Percentiles rank a stretch among this genome's conserved stretches.
These are phyloP conservation scores for Hirudinaria manillensis DNA, from an alignment of 2,888 invertebrate species.

Conservation along the genomic window DNA sequence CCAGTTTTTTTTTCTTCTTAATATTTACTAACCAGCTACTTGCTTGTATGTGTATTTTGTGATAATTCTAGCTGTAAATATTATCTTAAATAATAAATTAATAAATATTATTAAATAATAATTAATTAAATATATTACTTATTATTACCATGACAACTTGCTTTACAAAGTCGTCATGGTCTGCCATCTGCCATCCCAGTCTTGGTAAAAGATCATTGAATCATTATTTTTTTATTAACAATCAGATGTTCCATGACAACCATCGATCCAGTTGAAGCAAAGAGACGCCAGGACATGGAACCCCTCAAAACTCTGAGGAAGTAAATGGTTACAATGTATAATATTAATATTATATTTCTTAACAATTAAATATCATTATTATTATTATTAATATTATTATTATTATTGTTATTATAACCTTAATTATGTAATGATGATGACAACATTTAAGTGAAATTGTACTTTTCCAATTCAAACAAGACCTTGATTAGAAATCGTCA, in stretches of 20 bases:
- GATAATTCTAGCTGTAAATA: neutral
- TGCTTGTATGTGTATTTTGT: neutral
- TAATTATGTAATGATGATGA: no score
- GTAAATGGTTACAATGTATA: conserved; percentile 56
- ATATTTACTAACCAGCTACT: neutral
- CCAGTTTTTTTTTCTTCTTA: neutral
- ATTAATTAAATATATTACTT: neutral
- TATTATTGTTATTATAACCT: no score
- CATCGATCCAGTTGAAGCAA: conserved; percentile 65
- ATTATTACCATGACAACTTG: no score
- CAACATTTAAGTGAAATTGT: no score
- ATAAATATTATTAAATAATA: neutral
- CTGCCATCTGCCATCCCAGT: no score
- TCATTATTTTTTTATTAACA: no score
- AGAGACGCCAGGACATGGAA: conserved; percentile 61
- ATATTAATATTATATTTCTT: no score
- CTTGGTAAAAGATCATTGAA: no score
- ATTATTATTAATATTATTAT: neutral
- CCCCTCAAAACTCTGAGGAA: conserved; percentile 65
- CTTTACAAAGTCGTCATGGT: no score
- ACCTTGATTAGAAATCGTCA: no score
- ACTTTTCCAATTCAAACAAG: no score
- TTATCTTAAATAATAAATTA: neutral
- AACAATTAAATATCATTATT: neutral
- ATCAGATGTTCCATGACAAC: conserved; percentile 69